Evolutionary conservation across 1,140 invertebrate genomes (phyloP).

Genomic region (Zaprionus capensis): DNA sequence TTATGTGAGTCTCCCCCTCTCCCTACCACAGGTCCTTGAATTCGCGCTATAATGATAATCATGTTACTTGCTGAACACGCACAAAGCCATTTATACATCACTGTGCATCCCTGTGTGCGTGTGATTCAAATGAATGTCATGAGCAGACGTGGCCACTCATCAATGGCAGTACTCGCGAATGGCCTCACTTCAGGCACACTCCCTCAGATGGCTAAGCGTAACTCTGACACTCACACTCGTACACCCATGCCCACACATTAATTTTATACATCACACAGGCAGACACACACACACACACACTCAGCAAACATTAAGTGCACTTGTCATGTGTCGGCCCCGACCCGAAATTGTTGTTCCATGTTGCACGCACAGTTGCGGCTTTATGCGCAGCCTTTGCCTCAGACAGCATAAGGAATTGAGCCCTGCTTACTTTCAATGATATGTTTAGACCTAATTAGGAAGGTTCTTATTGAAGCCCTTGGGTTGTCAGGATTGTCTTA

Average conservation of each 20-base stretch:
- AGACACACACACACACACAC: slow-evolving; percentile 1
- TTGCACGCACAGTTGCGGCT: slow-evolving; percentile 27
- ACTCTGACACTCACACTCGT: slow-evolving; percentile 28
- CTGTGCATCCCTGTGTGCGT: slow-evolving; percentile 16
- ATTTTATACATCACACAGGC: slow-evolving; percentile 12
- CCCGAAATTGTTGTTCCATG: slow-evolving; percentile 25
- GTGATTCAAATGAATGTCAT: slow-evolving; percentile 69
- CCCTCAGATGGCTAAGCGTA: slow-evolving; percentile 61
- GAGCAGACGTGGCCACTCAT: slow-evolving; percentile 59
- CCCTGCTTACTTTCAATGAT: slow-evolving; percentile 17
- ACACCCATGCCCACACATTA: slow-evolving; percentile 16
- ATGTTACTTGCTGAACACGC: slow-evolving; percentile 58
- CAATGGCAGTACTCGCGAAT: slow-evolving; percentile 20
- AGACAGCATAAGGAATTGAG: slow-evolving; percentile 31
- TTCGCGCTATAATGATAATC: slow-evolving; percentile 64
- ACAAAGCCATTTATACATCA: slow-evolving; percentile 26
- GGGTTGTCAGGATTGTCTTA: too few relatives aligned
- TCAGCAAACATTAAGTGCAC: slow-evolving; percentile 52
- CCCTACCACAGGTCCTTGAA: slow-evolving; percentile 20
- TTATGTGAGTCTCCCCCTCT: slow-evolving; percentile 28
- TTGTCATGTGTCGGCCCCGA: slow-evolving; percentile 58
- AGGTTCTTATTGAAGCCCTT: neutral
- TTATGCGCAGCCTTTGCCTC: slow-evolving; percentile 51
- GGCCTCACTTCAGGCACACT: slow-evolving; percentile 55
- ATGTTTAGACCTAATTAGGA: neutral